phyloP scores from a whole-genome alignment of 2,113 vertebrate species.

The Rhea pennata region DNA sequence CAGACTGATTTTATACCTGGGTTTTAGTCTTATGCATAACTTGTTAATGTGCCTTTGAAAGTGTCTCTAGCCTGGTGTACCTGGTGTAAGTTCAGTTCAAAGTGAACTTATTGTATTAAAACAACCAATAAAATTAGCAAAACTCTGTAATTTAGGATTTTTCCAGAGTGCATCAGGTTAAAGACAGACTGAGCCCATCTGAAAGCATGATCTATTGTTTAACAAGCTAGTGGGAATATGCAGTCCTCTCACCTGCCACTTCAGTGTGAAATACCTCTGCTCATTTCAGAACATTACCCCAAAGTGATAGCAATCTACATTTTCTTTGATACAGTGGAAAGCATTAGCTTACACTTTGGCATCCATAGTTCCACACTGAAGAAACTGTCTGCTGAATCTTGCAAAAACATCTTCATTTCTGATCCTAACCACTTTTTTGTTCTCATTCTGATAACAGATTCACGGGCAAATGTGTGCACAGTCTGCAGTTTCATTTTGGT shows the following conservation, averaged over 20 bases:
- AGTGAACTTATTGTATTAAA: background rate
- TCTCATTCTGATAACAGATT: background rate
- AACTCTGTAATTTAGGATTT: background rate
- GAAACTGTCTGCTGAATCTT: background rate
- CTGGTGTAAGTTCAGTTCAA: background rate
- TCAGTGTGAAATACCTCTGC: background rate
- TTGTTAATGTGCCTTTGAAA: background rate
- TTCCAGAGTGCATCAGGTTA: background rate
- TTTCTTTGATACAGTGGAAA: background rate
- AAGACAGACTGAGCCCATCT: background rate
- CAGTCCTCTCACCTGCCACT: background rate
- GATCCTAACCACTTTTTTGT: background rate
- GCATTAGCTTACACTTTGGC: background rate
- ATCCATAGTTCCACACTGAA: background rate
- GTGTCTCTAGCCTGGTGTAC: background rate
- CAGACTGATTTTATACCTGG: background rate
- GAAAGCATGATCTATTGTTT: background rate
- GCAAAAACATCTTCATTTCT: background rate
- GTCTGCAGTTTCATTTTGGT: background rate
- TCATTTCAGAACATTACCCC: background rate
- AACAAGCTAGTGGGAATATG: background rate
- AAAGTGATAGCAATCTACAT: background rate
- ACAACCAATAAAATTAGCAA: background rate
- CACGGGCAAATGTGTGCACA: background rate
- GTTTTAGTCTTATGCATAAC: background rate